A percentile compares a stretch with the other conserved stretches of the same genome.
These are phyloP conservation scores for Trogon surrucura DNA, from an alignment of 2,113 vertebrate genomes.

Conservation along the genomic window DNA sequence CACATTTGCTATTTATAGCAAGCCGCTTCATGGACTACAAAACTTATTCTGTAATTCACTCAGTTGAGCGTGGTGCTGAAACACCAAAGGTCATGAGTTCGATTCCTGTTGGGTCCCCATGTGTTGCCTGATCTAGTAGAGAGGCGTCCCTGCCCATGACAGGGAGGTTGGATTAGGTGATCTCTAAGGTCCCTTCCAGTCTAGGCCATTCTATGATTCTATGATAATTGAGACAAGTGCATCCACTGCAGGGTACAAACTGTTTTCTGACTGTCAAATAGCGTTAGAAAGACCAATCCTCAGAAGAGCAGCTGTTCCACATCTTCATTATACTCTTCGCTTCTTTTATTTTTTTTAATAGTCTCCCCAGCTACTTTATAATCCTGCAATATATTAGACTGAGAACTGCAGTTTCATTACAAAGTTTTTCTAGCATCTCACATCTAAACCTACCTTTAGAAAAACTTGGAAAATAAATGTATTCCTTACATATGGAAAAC, in stretches of 20 bases:
- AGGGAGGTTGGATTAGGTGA: too few species aligned
- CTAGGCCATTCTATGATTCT: background rate
- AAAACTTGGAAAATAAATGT: background rate
- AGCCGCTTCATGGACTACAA: background rate
- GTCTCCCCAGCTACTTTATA: background rate
- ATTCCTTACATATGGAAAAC: background rate
- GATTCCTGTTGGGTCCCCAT: too few species aligned
- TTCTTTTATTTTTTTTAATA: background rate
- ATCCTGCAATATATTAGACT: background rate
- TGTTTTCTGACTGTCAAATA: background rate
- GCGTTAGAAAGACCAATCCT: background rate
- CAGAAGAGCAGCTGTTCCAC: background rate
- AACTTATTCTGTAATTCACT: background rate
- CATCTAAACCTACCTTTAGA: background rate
- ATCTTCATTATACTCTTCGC: background rate
- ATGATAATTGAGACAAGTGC: background rate
- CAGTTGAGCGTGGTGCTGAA: too few species aligned
- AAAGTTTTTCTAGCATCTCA: background rate
- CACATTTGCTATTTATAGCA: background rate
- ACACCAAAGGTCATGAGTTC: too few species aligned
- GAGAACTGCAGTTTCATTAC: background rate
- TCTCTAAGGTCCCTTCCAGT: too few species aligned
- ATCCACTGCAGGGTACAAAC: background rate
- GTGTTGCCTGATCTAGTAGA: too few species aligned
- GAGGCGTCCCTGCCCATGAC: too few species aligned